A percentile compares a stretch with the other conserved stretches of the same genome.
Conservation (phyloP, 1,140 invertebrate species). For the Drosophila paulistorum region DNA sequence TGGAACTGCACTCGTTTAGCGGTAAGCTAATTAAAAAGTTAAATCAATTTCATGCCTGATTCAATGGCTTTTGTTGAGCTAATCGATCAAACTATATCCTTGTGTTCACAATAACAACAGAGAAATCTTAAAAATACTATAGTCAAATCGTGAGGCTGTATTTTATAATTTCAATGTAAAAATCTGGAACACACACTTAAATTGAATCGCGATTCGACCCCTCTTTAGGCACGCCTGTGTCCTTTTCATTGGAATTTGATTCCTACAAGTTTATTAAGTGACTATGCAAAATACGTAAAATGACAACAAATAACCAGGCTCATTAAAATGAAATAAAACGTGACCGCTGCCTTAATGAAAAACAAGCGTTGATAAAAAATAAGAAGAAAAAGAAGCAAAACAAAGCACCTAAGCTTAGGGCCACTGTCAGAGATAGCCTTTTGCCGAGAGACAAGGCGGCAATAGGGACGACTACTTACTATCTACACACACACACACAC, state of each 20-base stretch:
- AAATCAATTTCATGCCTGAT: too few species aligned
- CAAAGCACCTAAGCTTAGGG: neutral
- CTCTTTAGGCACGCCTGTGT: neutral
- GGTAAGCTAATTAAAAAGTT: too few species aligned
- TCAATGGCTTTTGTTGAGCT: too few species aligned
- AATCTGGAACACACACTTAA: neutral
- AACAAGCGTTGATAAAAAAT: slow-evolving; percentile 4
- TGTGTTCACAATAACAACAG: too few species aligned
- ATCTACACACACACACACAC: neutral
- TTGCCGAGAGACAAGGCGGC: neutral
- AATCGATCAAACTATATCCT: too few species aligned
- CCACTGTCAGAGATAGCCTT: slow-evolving; percentile 1
- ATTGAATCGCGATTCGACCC: neutral
- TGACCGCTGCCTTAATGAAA: slow-evolving; percentile 1
- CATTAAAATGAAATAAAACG: slow-evolving; percentile 23
- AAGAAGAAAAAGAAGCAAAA: neutral
- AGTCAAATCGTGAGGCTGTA: too few species aligned
- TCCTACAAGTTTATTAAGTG: slow-evolving; percentile 20
- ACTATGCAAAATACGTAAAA: slow-evolving; percentile 15
- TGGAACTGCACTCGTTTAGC: too few species aligned
- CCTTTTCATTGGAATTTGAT: slow-evolving; percentile 14
- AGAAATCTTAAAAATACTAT: too few species aligned
- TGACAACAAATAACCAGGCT: slow-evolving; percentile 19
- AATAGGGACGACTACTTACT: neutral
- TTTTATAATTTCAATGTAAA: too few species aligned